Evolutionary conservation across 2,888 invertebrate species (phyloP), one percentile per base, ranked within the genome.

Genomic region (Euspilapteryx auroguttella): DNA sequence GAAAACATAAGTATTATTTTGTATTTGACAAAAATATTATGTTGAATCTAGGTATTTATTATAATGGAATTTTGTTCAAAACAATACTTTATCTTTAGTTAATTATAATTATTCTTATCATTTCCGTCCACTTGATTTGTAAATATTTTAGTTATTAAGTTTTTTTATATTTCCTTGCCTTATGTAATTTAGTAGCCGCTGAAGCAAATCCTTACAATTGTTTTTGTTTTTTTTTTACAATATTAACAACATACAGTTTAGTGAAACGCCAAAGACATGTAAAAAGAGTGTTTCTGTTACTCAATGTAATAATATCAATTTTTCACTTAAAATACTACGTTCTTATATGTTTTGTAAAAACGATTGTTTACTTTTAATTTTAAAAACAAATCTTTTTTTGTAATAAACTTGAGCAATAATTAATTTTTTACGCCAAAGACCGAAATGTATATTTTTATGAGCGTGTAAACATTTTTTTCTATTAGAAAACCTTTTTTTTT

Each of bases 231-330:
- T 49, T 45, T 48, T 44, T 44, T 47, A 38, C 41, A 47, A 47
- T 41, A 41, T 33, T 49, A 53, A 41, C 37, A 46, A 62, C 73
- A 75, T 75, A 75, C 73, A 75, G 73, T 73, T 59, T 69, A 73
- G 73, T 58, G 49, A 46, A 55, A 62, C 63, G 61, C 73, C 73
- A 75, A 75, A 75, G 73, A 73, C 61, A 57, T 56, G 34, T 32
- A 32, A 26, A 39, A n/a, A n/a, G n/a, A n/a, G n/a, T n/a, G n/a
- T n/a, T n/a, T n/a, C n/a, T n/a, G n/a, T n/a, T n/a, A n/a, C n/a
- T n/a, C n/a, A n/a, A n/a, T n/a, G n/a, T n/a, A n/a, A n/a, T n/a
- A n/a, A n/a, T n/a, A n/a, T n/a, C n/a, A n/a, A n/a, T n/a, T n/a
- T n/a, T n/a, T n/a, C n/a, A n/a, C n/a, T n/a, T n/a, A n/a, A n/a